Percentiles rank a stretch among this genome's conserved stretches.
Conservation (phyloP, 2,113 vertebrate genomes). For the Heloderma charlesbogerti region DNA sequence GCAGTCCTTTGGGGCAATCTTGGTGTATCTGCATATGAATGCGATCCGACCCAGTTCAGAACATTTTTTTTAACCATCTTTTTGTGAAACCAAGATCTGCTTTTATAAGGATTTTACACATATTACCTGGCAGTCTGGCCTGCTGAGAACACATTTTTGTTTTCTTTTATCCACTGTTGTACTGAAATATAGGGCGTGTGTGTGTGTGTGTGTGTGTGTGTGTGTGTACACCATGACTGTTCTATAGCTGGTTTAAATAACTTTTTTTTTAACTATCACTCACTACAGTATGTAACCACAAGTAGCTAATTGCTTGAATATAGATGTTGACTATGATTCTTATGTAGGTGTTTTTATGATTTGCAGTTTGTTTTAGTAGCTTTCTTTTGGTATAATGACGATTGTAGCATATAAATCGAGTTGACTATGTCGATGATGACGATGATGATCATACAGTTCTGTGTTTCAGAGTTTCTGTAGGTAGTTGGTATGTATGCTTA, state of each 20-base stretch:
- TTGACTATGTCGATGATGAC: not conserved
- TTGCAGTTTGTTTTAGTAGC: not conserved
- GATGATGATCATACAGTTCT: not conserved
- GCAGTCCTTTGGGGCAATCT: conserved; percentile 13
- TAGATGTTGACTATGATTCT: not conserved
- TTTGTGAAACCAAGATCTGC: conserved; percentile 22
- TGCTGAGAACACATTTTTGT: not conserved
- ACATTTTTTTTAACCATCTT: not conserved
- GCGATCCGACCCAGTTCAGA: not conserved
- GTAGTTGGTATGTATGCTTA: not conserved
- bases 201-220: not conserved
- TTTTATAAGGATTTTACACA: conserved; percentile 27
- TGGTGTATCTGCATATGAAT: not conserved
- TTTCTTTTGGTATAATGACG: not conserved
- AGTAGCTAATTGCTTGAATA: not conserved
- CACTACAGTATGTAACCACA: not conserved
- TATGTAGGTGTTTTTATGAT: not conserved
- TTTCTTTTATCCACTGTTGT: not conserved
- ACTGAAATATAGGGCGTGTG: not conserved
- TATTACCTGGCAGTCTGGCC: not conserved
- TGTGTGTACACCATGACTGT: not conserved
- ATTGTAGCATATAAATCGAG: not conserved
- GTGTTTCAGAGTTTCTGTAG: not conserved
- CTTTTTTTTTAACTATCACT: not conserved
- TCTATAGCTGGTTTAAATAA: not conserved